Conservation (phyloP, 2,113 vertebrate species). For the Camelus dromedarius region DNA sequence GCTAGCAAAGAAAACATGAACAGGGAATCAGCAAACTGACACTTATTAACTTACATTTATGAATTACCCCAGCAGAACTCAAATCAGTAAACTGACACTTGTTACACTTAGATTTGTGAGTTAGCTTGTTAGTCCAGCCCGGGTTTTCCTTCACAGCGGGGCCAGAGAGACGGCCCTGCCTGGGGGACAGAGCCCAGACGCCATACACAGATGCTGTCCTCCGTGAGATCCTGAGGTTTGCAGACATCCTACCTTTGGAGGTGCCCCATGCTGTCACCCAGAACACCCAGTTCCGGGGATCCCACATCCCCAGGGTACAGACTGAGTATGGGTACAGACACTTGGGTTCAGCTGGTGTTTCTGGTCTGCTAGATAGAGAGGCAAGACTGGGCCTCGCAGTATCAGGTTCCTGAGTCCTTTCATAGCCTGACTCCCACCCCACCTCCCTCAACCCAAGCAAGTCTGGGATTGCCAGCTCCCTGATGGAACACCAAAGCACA, state of each 20-base stretch:
- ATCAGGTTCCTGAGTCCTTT: neutral
- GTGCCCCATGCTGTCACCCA: neutral
- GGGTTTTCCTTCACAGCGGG: neutral
- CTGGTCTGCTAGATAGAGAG: neutral
- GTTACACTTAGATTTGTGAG: no score
- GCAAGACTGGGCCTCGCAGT: neutral
- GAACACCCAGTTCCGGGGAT: neutral
- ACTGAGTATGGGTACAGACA: no score
- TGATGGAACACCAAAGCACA: neutral
- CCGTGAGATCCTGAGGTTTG: conserved; percentile 32
- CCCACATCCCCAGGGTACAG: neutral
- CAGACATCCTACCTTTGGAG: neutral
- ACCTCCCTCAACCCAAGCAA: neutral
- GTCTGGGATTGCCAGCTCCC: neutral
- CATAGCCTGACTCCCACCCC: neutral
- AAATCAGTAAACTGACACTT: no score
- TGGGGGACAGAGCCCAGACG: neutral
- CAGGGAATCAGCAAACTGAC: no score
- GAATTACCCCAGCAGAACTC: no score
- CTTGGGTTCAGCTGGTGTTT: neutral
- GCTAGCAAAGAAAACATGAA: no score
- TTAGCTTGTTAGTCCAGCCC: no score
- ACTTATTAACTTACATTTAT: no score
- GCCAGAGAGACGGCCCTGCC: neutral
- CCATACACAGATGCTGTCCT: neutral